Percentiles rank a stretch among this genome's conserved stretches.
phyloP scores from a whole-genome alignment of 2,113 vertebrate species.

The Cyphomyrus plagiostoma region DNA sequence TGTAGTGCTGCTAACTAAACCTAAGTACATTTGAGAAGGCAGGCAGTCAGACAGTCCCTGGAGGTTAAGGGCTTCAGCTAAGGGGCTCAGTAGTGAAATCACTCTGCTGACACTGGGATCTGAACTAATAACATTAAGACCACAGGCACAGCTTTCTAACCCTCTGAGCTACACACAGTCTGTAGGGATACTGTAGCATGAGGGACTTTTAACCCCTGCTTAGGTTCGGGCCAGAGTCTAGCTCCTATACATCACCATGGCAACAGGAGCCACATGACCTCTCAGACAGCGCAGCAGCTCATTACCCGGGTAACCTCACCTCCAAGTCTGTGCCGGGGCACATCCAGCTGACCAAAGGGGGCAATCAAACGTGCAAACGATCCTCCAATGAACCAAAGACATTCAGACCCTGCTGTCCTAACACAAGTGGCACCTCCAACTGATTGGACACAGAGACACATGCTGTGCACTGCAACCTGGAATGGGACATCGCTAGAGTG shows the following conservation, averaged over 20 bases:
- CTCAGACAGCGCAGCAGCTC: neutral
- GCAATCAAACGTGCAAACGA: neutral
- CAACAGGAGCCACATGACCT: neutral
- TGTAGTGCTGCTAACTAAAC: neutral
- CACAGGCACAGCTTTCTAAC: neutral
- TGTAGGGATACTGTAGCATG: neutral
- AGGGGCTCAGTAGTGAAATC: neutral
- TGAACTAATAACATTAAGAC: neutral
- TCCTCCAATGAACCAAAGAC: neutral
- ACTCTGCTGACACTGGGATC: neutral
- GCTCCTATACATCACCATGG: neutral
- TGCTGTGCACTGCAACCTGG: neutral
- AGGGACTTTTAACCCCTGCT: neutral
- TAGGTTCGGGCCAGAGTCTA: neutral
- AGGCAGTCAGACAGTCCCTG: neutral
- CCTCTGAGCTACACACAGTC: neutral
- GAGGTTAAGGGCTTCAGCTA: neutral
- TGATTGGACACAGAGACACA: neutral
- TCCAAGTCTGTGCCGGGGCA: neutral
- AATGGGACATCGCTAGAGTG: neutral
- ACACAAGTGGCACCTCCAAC: neutral
- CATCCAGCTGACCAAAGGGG: neutral
- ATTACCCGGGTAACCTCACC: neutral
- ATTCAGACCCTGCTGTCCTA: neutral
- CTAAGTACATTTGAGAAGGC: neutral